Conservation (phyloP, 2,888 invertebrate species). For the Clostera curtula region DNA sequence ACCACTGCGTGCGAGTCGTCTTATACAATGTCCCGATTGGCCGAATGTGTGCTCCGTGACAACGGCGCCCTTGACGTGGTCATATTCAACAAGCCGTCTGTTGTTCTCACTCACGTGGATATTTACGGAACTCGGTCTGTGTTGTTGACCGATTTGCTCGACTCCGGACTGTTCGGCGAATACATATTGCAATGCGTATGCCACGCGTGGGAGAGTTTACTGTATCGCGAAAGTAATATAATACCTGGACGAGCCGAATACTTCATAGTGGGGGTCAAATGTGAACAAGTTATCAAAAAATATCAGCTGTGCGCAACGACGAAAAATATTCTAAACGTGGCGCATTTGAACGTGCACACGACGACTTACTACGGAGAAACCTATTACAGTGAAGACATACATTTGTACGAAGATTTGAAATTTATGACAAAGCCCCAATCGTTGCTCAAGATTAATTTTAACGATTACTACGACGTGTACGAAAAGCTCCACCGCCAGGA, state of each 20-base stretch:
- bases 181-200: slow-evolving; percentile 71
- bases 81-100: slow-evolving; percentile 7
- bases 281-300: slow-evolving; percentile 9
- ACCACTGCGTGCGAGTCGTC: slow-evolving; percentile 11
- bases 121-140: slow-evolving; percentile 8
- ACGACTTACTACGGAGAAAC: slow-evolving; percentile 6
- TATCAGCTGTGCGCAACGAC: slow-evolving; percentile 6
- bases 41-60: slow-evolving; percentile 10
- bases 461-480: slow-evolving; percentile 10
- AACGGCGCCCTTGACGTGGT: slow-evolving; percentile 9
- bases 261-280: slow-evolving; percentile 11
- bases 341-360: slow-evolving; percentile 10
- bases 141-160: slow-evolving; percentile 11
- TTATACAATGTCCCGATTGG: slow-evolving; percentile 6
- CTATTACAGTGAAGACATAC: slow-evolving; percentile 14
- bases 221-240: slow-evolving; percentile 4
- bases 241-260: slow-evolving; percentile 16
- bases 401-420: slow-evolving; percentile 11
- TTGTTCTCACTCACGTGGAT: slow-evolving; percentile 6
- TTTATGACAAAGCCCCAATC: slow-evolving; percentile 14
- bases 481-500: slow-evolving; percentile 8
- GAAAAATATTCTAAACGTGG: slow-evolving; percentile 8
- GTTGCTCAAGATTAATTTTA: slow-evolving; percentile 17
- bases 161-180: slow-evolving; percentile 13
- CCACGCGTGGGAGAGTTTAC: slow-evolving; percentile 72